Evolutionary conservation across 2,888 invertebrate species (phyloP), one percentile per base, ranked within the genome.

Genomic region (Ectemnius cavifrons): DNA sequence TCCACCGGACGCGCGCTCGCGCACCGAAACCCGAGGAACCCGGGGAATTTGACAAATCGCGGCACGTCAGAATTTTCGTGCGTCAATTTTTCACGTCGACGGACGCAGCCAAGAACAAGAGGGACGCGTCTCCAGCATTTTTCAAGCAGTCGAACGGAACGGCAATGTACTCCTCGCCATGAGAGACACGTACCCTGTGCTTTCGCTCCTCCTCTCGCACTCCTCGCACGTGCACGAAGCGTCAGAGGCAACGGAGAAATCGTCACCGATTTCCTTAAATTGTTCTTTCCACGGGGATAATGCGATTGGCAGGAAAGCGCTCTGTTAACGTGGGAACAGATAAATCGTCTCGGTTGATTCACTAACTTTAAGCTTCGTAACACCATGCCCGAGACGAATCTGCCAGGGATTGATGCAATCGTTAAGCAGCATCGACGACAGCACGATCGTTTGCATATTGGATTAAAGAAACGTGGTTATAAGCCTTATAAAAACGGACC

Each of bases 61-160:
- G 83, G 45, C 37, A 79, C 85, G 89, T 89, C 90, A 88, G 84
- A 87, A 86, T 88, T 86, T 86, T 87, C 83, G 84, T 84, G 72
- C 84, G 83, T 85, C 89, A 87, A 90, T 91, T 89, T 90, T 90
- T 90, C 90, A 90, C 83, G 81, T 81, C 72, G 78, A 61, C 74
- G 76, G 74, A 68, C 76, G 67, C 37, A 77, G 75, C 81, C 75
- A 75, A 82, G 84, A 84, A 85, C 83, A 82, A 83, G 78, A 79
- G 85, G 77, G 70, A 77, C 66, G 73, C 74, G 79, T 75, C 72
- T 66, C 78, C 72, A 63, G 77, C 87, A 90, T 90, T 90, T 89
- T 89, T 90, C 90, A 89, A 86, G 79, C 89, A 88, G 83, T 86
- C 88, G 79, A 67, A 84, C 81, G 87, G 87, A 89, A 89, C 89